These are phyloP conservation scores for Microtus pennsylvanicus DNA, from an alignment of 2,113 vertebrate genomes.

Conservation along the genomic window DNA sequence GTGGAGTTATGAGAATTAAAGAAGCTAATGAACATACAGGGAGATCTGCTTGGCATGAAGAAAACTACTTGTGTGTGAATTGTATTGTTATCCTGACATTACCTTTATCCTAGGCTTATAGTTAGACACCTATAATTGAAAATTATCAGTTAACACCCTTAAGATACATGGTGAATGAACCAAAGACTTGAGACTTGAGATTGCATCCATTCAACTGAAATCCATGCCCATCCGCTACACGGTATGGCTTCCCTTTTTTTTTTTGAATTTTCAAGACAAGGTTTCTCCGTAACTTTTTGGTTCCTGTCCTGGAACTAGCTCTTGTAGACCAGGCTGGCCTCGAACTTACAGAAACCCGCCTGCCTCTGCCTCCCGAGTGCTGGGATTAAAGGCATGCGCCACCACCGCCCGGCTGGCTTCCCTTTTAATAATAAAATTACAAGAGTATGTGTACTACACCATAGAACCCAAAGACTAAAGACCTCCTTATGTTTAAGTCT, in stretches of 20 bases:
- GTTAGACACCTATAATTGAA: not conserved
- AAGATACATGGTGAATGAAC: not conserved
- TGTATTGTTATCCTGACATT: not conserved
- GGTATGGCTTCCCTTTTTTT: not conserved
- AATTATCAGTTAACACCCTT: not conserved
- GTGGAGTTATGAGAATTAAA: not conserved
- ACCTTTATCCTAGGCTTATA: conserved; percentile 20
- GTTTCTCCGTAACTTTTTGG: too few species aligned
- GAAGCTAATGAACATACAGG: not conserved
- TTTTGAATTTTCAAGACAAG: too few species aligned
- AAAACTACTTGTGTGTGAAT: not conserved
- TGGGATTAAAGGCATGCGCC: too few species aligned
- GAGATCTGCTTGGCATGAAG: not conserved
- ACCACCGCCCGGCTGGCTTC: too few species aligned
- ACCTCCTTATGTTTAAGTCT: not conserved
- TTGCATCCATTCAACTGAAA: not conserved
- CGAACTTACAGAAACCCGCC: too few species aligned
- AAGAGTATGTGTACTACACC: not conserved
- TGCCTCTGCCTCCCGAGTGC: too few species aligned
- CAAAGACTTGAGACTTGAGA: conserved; percentile 15
- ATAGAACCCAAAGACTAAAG: conserved; percentile 23
- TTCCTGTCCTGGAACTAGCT: too few species aligned
- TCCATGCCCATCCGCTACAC: not conserved
- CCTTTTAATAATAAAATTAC: conserved; percentile 13
- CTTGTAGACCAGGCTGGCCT: too few species aligned